Evolutionary conservation across 2,888 invertebrate species (phyloP), one percentile per base, ranked within the genome.

Genomic region (Halictus ligatus): DNA sequence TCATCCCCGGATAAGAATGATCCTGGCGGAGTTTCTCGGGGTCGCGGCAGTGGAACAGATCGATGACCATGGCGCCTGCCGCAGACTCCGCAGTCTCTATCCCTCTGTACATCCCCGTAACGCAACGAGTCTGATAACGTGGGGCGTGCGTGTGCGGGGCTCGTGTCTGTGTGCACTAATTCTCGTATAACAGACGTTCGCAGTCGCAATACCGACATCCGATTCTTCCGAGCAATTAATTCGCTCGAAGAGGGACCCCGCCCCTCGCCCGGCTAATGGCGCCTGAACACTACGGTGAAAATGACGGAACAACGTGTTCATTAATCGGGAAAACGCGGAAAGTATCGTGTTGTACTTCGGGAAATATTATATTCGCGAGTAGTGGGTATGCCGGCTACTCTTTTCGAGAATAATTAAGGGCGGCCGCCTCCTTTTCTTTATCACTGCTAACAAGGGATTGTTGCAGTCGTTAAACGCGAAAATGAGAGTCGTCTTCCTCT

Each of bases 41-140:
- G 85, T 83, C 87, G 85, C 79, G 89, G 89, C 89, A 86, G 90
- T 85, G 89, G 90, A 87, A 86, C 93, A 94, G 94, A 95, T 95
- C 94, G 94, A 94, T 95, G 93, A 87, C 88, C 92, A 91, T 92
- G 94, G 94, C 94, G 94, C 93, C 93, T 92, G 93, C 92, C 93
- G 93, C 94, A 94, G 92, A 92, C 90, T 93, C 93, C 92, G 93
- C 94, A 93, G 94, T 94, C 93, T 92, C 88, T 88, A 89, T 81
- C 85, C 86, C 88, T 88, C 84, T 87, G 84, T 85, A 90, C 84
- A 91, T 90, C 64, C 85, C 79, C 73, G 48, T 86, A 82, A 89
- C 73, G 48, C 86, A 82, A 89, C 83, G 64, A 72, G 50, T 84
- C 84, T 87, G 90, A 89, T 89, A 90, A 89, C 77, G 91, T 90